Conservation (phyloP, 2,113 vertebrate species). For the Collichthys lucidus region DNA sequence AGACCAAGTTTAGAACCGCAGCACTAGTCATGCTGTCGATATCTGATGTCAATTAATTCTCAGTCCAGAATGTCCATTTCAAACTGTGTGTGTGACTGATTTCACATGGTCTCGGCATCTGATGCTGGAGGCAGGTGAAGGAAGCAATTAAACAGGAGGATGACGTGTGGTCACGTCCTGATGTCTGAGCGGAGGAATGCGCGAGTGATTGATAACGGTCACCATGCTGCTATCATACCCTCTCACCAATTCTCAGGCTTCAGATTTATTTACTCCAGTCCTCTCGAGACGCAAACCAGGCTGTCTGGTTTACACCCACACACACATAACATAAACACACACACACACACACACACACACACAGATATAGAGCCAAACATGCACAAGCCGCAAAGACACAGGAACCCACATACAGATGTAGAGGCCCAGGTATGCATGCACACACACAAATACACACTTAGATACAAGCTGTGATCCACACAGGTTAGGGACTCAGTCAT, state of each 20-base stretch:
- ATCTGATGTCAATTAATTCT: constrained; percentile 63
- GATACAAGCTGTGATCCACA: constrained; percentile 17
- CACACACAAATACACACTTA: constrained; percentile 62
- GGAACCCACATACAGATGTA: constrained; percentile 61
- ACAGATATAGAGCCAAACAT: constrained; percentile 74
- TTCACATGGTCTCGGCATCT: constrained; percentile 45
- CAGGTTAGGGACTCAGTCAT: constrained; percentile 21
- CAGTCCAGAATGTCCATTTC: constrained; percentile 41
- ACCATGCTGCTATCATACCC: constrained; percentile 70
- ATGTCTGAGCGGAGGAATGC: constrained; percentile 71
- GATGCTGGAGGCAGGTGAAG: constrained; percentile 76
- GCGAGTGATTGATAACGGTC: constrained; percentile 79
- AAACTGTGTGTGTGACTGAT: constrained; percentile 51
- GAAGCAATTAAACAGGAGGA: constrained; percentile 80
- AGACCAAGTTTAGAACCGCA: constrained; percentile 12
- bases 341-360: constrained; percentile 39
- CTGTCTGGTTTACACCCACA: constrained; percentile 76
- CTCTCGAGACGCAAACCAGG: constrained; percentile 70
- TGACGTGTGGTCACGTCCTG: constrained; percentile 72
- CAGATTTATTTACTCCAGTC: constrained; percentile 82
- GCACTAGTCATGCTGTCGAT: constrained; percentile 23
- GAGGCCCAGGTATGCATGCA: constrained; percentile 30
- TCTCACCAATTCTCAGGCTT: constrained; percentile 60
- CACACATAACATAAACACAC: constrained; percentile 53
- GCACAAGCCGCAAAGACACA: constrained; percentile 78